Evolutionary conservation across 1,140 invertebrate species (phyloP), one percentile per base, ranked within the genome.

Genomic region (Panulirus ornatus): DNA sequence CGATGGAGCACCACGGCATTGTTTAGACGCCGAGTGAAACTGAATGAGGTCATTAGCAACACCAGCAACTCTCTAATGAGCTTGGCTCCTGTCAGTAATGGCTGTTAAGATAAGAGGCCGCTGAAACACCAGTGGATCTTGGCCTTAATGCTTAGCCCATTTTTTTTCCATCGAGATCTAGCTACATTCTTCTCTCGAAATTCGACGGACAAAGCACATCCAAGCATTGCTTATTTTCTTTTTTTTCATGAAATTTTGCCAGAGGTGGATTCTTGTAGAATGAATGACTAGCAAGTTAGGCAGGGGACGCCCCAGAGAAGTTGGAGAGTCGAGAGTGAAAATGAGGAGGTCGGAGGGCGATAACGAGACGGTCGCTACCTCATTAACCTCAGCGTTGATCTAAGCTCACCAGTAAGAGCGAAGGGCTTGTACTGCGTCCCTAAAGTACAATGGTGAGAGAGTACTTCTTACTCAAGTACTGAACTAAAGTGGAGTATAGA

Each of bases 381-480:
- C 84, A 89, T 89, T 89, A 89, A 89, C n/a, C n/a, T n/a, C n/a
- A n/a, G n/a, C n/a, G 86, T 88, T 82, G 86, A 78, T 47, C 79
- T 87, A 87, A 78, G 58, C 84, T 87, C 84, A 87, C 79, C 84
- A 87, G 84, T 75, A 87, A 76, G 66, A 73, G 79, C 84, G 73
- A 87, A 87, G 51, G 47, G 22, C 84, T n/a, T 63, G 75, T 63
- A 78, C 38, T 34, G 84, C 84, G 47, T 78, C 73, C 73, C 84
- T 51, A 58, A 51, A 87, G 75, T 75, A 87, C 84, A 87, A 87
- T 87, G 75, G 73, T 54, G 47, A 40, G 34, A 19, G 47, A 9
- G 47, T 19, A 78, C 51, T 73, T 73, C 51, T 42, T 8, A 63
- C 27, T 30, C 40, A n/a, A n/a, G n/a, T n/a, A n/a, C n/a, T n/a